Base-by-base conservation (phyloP, 2,797 vertebrate genomes). In the Lithobates pipiens region DNA sequence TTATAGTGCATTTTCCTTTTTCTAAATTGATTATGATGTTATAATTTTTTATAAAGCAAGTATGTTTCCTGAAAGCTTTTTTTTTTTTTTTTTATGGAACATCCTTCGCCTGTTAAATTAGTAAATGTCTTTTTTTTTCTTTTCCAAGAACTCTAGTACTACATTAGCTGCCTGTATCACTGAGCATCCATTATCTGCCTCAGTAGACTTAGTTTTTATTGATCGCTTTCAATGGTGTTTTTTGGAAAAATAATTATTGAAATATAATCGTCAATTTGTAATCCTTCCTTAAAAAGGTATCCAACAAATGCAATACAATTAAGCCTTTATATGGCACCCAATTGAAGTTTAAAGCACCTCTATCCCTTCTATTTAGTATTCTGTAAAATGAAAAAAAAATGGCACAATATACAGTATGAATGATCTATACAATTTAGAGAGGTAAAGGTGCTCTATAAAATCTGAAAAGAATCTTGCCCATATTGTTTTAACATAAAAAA, bases 131-230 rank as follows among this genome's bases (percentile, higher is more conserved):
- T 77, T 80, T 77, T 46, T 32, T 77, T 84, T 70, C n/a, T 34
- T 42, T 78, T 78, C 68, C 83, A 84, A 84, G 50, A 84, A 77
- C 68, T 80, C 78, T 72, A 72, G 78, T 61, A 21, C 68, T 80
- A 61, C 67, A 77, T 72, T 71, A 77, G 82, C 54, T 77, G 46
- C n/a, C 82, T 27, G 29, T 32, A 61, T 71, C 67, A 72, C 65
- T 71, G 78, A 77, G 63, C n/a, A 61, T 77, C 82, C 74, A 84
- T 84, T 84, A 72, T 42, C 65, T 72, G 67, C 50, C 82, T 63
- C 42, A 29, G 73, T 77, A 77, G 75, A 27, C 65, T 77, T 71
- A 0, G n/a, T 39, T 72, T 61, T 44, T 72, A 84, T 84, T 73
- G 76, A 84, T 84, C 34, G 10, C 54, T 29, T 84, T 78, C 69